Percentiles rank a stretch among this genome's conserved stretches.
These are phyloP conservation scores for Acrossocheilus fasciatus DNA, from an alignment of 2,797 vertebrate genomes.

Conservation along the genomic window DNA sequence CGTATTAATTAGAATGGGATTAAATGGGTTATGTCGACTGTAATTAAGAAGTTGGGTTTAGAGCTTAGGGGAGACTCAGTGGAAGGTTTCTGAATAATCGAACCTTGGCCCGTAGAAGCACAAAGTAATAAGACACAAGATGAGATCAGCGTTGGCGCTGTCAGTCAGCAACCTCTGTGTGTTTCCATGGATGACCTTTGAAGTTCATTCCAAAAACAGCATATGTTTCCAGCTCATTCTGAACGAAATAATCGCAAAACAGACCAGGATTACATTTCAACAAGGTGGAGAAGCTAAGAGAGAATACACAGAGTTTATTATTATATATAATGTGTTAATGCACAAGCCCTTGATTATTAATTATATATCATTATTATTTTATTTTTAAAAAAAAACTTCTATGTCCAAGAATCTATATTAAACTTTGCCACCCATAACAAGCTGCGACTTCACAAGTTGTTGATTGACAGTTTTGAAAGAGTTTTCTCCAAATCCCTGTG, in stretches of 20 bases:
- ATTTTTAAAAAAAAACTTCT: background rate
- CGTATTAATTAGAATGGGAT: conserved; percentile 74
- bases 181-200: conserved; percentile 51
- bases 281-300: background rate
- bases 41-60: conserved; percentile 72
- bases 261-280: background rate
- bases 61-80: conserved; percentile 67
- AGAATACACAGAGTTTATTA: background rate
- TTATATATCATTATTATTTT: too few relatives aligned
- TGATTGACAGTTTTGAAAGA: conserved; percentile 46
- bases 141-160: conserved; percentile 27
- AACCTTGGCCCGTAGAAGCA: conserved; percentile 54
- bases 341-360: background rate
- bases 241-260: conserved; percentile 43
- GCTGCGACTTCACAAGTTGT: conserved; percentile 23
- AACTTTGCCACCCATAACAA: conserved; percentile 35
- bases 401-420: background rate
- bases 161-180: conserved; percentile 50
- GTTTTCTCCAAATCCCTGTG: conserved; percentile 51
- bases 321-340: background rate
- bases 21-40: conserved; percentile 68
- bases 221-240: conserved; percentile 38
- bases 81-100: conserved; percentile 66
- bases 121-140: conserved; percentile 57
- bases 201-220: conserved; percentile 23